These are phyloP conservation scores for Callitettix versicolor DNA, from an alignment of 1,140 invertebrate genomes.

Conservation along the genomic window DNA sequence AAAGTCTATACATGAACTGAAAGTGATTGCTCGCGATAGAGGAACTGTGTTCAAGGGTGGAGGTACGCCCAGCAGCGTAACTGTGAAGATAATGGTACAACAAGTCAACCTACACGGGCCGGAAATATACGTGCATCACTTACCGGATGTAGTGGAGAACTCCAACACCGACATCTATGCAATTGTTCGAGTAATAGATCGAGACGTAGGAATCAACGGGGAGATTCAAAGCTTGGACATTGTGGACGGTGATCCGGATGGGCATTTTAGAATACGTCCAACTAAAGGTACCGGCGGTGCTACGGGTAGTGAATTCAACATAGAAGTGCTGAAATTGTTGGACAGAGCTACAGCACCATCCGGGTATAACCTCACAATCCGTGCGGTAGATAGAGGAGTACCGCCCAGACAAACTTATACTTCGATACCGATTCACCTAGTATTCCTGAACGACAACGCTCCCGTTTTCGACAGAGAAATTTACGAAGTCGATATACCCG, in stretches of 20 bases:
- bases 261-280: conserved; percentile 64
- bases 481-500: conserved; percentile 78
- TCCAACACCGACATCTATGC: conserved; percentile 79
- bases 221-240: conserved; percentile 74
- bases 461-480: conserved; percentile 79
- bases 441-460: conserved; percentile 70
- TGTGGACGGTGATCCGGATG: conserved; percentile 74
- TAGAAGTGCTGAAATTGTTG: conserved; percentile 60
- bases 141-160: conserved; percentile 74
- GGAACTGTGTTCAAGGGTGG: conserved; percentile 50
- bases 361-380: conserved; percentile 76
- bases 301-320: conserved; percentile 56
- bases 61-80: conserved; percentile 50
- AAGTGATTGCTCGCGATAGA: conserved; percentile 70
- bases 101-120: conserved; percentile 80
- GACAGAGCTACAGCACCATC: conserved; percentile 60
- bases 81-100: conserved; percentile 61
- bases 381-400: conserved; percentile 69
- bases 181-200: conserved; percentile 70
- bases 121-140: conserved; percentile 62
- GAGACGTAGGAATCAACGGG: conserved; percentile 74
- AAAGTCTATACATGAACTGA: conserved; percentile 55
- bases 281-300: conserved; percentile 29
- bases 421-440: conserved; percentile 58
- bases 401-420: conserved; percentile 64